phyloP scores from a whole-genome alignment of 2,888 invertebrate genomes.

The Nemotelus pantherinus region DNA sequence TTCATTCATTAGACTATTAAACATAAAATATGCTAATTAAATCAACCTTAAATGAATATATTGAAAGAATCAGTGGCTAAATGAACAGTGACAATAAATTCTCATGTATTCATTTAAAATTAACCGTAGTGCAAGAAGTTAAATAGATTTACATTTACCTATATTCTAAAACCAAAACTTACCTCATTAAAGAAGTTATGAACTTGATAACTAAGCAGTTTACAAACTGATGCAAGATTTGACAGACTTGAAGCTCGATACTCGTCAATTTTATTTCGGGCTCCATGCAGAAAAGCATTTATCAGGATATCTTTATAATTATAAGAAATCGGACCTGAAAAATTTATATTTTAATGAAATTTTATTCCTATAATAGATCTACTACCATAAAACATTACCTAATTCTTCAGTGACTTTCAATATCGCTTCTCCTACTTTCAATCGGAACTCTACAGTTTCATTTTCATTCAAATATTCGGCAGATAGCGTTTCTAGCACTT shows the following conservation, averaged over 20 bases:
- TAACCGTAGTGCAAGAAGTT: no score
- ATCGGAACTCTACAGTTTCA: conserved; percentile 58
- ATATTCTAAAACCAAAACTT: background rate
- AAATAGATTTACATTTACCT: no score
- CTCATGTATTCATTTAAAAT: no score
- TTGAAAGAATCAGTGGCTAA: no score
- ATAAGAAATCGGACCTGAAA: conserved; percentile 59
- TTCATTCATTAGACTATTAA: no score
- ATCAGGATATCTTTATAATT: conserved; percentile 60
- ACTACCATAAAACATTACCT: conserved; percentile 54
- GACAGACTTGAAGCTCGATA: conserved; percentile 62
- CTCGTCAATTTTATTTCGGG: conserved; percentile 58
- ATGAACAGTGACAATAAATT: no score
- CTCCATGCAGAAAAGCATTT: conserved; percentile 61
- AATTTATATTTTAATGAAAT: background rate
- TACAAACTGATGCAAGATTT: conserved; percentile 61
- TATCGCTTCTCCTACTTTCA: conserved; percentile 63
- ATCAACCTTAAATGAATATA: no score
- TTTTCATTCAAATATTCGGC: conserved; percentile 61
- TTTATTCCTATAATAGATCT: background rate
- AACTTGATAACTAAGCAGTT: conserved; percentile 61
- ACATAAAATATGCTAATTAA: no score
- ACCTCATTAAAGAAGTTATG: conserved; percentile 63
- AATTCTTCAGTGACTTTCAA: conserved; percentile 60
- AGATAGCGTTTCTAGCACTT: conserved; percentile 60